phyloP scores from a whole-genome alignment of 2,888 invertebrate species.

The Oscheius myriophilus region DNA sequence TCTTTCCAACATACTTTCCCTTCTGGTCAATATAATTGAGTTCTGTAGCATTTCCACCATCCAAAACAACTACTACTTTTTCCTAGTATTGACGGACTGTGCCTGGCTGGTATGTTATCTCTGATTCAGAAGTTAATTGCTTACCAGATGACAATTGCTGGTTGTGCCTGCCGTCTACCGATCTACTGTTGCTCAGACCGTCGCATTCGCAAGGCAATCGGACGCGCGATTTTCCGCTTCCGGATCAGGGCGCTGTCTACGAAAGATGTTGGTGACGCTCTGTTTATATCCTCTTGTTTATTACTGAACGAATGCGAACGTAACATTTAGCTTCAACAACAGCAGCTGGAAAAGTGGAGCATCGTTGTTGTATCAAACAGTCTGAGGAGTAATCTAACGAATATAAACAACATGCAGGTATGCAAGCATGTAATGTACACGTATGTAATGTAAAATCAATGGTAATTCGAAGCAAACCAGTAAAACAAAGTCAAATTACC shows the following conservation, averaged over 20 bases:
- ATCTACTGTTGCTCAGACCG: conserved; percentile 59
- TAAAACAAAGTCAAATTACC: too few species aligned
- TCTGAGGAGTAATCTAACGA: conserved; percentile 59
- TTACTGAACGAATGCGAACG: neutral
- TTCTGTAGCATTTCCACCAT: conserved; percentile 49
- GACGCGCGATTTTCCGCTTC: conserved; percentile 53
- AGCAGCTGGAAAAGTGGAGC: conserved; percentile 61
- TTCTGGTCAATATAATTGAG: conserved; percentile 58
- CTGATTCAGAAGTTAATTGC: conserved; percentile 1
- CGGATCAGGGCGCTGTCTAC: conserved; percentile 30
- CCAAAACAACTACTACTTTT: conserved; percentile 53
- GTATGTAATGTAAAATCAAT: too few species aligned
- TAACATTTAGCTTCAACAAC: conserved; percentile 35
- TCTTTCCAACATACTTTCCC: conserved; percentile 48
- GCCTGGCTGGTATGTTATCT: conserved; percentile 57
- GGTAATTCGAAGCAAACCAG: too few species aligned
- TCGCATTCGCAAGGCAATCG: conserved; percentile 61
- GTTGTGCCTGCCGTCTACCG: conserved; percentile 59
- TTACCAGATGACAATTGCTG: conserved; percentile 57
- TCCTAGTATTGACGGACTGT: conserved; percentile 55
- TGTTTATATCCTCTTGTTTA: neutral
- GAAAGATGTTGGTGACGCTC: conserved; percentile 13
- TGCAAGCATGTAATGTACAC: too few species aligned
- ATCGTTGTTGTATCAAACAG: conserved; percentile 64
- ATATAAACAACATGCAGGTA: conserved; percentile 10